phyloP scores from a whole-genome alignment of 37 sponge, comb jelly and placozoan species.

The Hormiphora californensis region DNA sequence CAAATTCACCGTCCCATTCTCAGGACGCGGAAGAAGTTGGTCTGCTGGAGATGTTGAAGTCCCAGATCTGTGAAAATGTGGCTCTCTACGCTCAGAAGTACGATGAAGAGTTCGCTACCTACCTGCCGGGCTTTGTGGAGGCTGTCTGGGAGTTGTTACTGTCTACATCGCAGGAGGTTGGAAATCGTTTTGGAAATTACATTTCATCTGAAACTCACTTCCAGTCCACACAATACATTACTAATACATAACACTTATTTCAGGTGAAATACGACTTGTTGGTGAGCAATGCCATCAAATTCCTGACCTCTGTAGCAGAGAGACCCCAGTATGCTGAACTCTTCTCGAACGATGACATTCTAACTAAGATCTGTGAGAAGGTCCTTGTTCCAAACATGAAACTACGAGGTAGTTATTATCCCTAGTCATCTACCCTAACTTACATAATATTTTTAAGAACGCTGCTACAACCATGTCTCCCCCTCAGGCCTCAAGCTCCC shows the following conservation, averaged over 20 bases:
- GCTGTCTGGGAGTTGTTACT: conserved; percentile 84
- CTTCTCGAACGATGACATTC: conserved; percentile 70
- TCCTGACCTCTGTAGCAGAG: conserved; percentile 91
- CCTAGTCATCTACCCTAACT: neutral
- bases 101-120: conserved; percentile 84
- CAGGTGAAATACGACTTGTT: conserved; percentile 57
- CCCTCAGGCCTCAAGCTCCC: neutral
- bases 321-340: conserved; percentile 78
- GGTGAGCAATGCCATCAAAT: conserved; percentile 90
- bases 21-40: conserved; percentile 75
- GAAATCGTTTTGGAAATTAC: too few relatives aligned
- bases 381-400: conserved; percentile 61
- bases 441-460: neutral
- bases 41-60: conserved; percentile 80
- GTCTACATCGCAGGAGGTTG: conserved; percentile 72
- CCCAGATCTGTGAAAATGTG: conserved; percentile 83
- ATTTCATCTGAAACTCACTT: too few relatives aligned
- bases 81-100: conserved; percentile 98
- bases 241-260: neutral
- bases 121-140: conserved; percentile 81
- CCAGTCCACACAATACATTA: neutral
- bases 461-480: neutral
- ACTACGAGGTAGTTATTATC: conserved; percentile 58
- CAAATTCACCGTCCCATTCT: neutral
- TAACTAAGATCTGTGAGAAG: conserved; percentile 86